Conservation (phyloP, 2,113 vertebrate species). For the Emberiza fucata region DNA sequence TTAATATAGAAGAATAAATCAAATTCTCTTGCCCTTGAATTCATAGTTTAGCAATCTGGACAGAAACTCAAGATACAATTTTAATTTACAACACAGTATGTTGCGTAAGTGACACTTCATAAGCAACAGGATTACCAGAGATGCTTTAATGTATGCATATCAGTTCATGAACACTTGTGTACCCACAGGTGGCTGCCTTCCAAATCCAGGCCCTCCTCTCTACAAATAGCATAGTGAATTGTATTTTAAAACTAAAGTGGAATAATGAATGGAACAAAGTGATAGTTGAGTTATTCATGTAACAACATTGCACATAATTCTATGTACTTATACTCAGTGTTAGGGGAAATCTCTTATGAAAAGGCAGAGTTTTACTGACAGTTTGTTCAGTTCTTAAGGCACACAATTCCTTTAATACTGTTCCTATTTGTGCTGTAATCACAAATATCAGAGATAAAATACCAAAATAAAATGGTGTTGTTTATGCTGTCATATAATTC, state of each 20-base stretch:
- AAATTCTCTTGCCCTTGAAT: background rate
- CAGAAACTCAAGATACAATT: background rate
- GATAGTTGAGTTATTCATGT: background rate
- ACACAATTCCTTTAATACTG: background rate
- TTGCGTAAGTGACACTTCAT: background rate
- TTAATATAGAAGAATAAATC: background rate
- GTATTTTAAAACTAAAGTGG: background rate
- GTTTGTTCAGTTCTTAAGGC: background rate
- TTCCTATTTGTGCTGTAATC: background rate
- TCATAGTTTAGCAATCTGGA: background rate
- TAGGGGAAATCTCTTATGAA: background rate
- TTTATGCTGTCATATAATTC: background rate
- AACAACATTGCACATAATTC: background rate
- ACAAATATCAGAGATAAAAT: background rate
- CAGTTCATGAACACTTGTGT: background rate
- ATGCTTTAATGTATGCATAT: background rate
- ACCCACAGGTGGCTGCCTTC: background rate
- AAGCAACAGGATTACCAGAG: background rate
- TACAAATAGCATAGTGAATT: background rate
- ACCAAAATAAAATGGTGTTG: background rate
- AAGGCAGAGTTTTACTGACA: background rate
- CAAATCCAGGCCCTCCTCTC: background rate
- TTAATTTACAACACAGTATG: background rate
- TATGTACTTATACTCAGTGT: background rate
- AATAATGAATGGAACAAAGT: background rate